A percentile compares a stretch with the other conserved stretches of the same genome.
Evolutionary conservation across 2,113 vertebrate genomes (phyloP).

Genomic region (Phrynosoma blainvillii): DNA sequence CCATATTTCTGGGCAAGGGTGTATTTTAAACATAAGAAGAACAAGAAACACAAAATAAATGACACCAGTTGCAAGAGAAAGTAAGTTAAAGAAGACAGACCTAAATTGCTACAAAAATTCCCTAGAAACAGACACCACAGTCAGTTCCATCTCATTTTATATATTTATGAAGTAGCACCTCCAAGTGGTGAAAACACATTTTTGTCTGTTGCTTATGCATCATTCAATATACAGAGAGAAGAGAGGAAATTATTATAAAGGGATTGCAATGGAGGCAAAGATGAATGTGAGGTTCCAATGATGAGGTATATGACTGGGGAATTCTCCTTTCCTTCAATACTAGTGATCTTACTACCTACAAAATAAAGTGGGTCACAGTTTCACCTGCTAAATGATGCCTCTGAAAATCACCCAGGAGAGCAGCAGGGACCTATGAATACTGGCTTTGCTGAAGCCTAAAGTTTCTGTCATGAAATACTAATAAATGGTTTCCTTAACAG

Average conservation of each 20-base stretch:
- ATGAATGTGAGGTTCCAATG: not conserved
- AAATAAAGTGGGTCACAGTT: not conserved
- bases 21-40: not conserved
- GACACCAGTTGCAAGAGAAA: not conserved
- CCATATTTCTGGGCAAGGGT: not conserved
- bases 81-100: not conserved
- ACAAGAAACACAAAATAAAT: not conserved
- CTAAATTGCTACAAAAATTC: not conserved
- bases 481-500: not conserved
- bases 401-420: no score
- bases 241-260: not conserved
- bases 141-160: not conserved
- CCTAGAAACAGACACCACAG: not conserved
- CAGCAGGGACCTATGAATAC: not conserved
- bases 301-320: not conserved
- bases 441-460: not conserved
- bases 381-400: not conserved
- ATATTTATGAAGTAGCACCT: conserved; percentile 23
- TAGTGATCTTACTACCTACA: not conserved
- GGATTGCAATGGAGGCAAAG: not conserved
- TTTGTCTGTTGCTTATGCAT: not conserved
- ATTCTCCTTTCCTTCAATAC: not conserved
- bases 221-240: not conserved
- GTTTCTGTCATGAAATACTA: not conserved
- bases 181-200: not conserved